A percentile compares a stretch with the other conserved stretches of the same genome.
These are phyloP conservation scores for Halichondria panicea DNA, from an alignment of 37 sponge, comb jelly and placozoan genomes.

Conservation along the genomic window DNA sequence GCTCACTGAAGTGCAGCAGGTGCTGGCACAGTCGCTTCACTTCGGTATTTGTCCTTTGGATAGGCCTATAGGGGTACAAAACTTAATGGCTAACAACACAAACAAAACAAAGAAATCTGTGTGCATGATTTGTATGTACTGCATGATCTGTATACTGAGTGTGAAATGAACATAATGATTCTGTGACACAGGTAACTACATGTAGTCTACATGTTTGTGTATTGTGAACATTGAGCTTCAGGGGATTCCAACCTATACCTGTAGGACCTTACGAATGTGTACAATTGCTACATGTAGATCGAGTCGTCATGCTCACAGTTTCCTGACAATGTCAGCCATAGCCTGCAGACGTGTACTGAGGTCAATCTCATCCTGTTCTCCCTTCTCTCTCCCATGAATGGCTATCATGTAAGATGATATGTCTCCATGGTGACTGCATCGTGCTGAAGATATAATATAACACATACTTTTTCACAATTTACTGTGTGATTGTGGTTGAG, in stretches of 20 bases:
- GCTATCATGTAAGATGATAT: not conserved
- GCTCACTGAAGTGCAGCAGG: constrained; percentile 22
- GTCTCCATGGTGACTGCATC: not conserved
- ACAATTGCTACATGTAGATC: not conserved
- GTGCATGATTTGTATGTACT: not conserved
- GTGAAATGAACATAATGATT: not conserved
- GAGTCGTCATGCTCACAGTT: constrained; percentile 14
- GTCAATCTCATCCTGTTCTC: constrained; percentile 6
- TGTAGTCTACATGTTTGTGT: too few relatives aligned
- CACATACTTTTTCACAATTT: not conserved
- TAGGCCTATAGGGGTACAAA: constrained; percentile 9
- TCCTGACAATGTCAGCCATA: constrained; percentile 13
- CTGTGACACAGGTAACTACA: not conserved
- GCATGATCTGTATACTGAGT: not conserved
- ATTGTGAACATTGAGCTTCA: too few relatives aligned
- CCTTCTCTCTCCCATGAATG: constrained; percentile 22
- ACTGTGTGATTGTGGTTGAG: not conserved
- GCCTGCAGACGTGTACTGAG: constrained; percentile 8
- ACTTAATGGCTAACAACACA: too few relatives aligned
- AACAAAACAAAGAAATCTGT: not conserved
- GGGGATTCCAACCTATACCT: too few relatives aligned
- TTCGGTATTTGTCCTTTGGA: constrained; percentile 14
- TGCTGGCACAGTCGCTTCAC: constrained; percentile 24
- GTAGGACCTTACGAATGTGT: too few relatives aligned
- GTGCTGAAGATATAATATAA: not conserved